A percentile compares a stretch with the other conserved stretches of the same genome.
These are phyloP conservation scores for Monoplex corrugatus DNA, from an alignment of 2,888 invertebrate genomes.

Conservation along the genomic window DNA sequence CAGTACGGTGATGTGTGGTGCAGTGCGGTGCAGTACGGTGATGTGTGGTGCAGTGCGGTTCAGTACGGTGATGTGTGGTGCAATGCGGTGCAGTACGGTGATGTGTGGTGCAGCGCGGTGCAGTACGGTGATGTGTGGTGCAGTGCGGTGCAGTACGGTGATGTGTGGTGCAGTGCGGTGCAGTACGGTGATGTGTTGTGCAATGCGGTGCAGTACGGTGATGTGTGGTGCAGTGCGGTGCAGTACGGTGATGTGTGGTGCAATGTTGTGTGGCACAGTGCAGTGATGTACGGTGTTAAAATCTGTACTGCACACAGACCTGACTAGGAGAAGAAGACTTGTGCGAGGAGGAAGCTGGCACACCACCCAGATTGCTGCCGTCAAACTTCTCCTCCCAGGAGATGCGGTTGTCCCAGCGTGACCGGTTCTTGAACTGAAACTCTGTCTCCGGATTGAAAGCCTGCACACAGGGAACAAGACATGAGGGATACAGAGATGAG, in stretches of 20 bases:
- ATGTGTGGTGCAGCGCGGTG: no score
- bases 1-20: not conserved
- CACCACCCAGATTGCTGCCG: slow-evolving; percentile 63
- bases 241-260: not conserved
- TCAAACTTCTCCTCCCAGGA: slow-evolving; percentile 80
- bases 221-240: no score
- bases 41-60: no score
- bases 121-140: not conserved
- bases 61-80: not conserved
- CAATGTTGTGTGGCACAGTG: no score
- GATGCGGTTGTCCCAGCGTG: slow-evolving; percentile 68
- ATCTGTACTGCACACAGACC: not conserved
- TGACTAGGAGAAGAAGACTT: not conserved
- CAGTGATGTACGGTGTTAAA: not conserved
- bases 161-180: no score
- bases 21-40: no score
- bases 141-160: no score
- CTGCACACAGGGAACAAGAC: slow-evolving; percentile 64
- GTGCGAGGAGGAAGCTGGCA: slow-evolving; percentile 60
- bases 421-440: slow-evolving; percentile 82
- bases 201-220: no score
- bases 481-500: not conserved
- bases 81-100: no score
- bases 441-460: slow-evolving; percentile 82
- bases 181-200: not conserved